phyloP scores from a whole-genome alignment of 2,113 vertebrate species.

The Poecilia latipinna region DNA sequence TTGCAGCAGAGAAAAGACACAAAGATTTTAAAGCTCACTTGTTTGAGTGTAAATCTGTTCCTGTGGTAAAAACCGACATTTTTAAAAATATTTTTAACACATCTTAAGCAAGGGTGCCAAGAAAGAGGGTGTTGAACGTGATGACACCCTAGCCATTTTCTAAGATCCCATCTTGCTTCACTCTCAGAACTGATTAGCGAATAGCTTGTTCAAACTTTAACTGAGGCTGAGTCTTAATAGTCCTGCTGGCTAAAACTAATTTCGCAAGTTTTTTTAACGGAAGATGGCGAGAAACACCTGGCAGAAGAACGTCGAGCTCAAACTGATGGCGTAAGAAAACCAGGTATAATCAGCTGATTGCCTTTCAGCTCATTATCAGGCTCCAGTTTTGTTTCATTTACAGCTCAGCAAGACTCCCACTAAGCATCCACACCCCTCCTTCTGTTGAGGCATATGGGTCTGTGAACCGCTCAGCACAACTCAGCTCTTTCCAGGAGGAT shows the following conservation, averaged over 20 bases:
- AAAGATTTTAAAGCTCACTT: too few species aligned
- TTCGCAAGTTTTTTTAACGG: conserved; percentile 46
- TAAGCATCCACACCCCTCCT: conserved; percentile 60
- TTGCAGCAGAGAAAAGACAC: too few species aligned
- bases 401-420: conserved; percentile 68
- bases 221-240: conserved; percentile 1
- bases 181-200: neutral
- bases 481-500: conserved; percentile 35
- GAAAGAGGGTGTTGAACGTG: too few species aligned
- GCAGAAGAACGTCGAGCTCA: conserved; percentile 9
- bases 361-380: conserved; percentile 69
- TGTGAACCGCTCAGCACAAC: conserved; percentile 40
- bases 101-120: neutral
- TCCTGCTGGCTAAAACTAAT: conserved; percentile 18
- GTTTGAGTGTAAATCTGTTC: too few species aligned
- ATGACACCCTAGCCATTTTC: too few species aligned
- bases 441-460: conserved; percentile 66
- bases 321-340: conserved; percentile 55
- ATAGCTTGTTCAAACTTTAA: neutral
- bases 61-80: neutral
- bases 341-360: conserved; percentile 59
- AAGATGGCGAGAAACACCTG: conserved; percentile 36
- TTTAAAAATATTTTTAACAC: neutral
- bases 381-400: conserved; percentile 76
- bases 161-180: too few species aligned